These are phyloP conservation scores for Neomorphus geoffroyi DNA, from an alignment of 2,797 vertebrate genomes.

Conservation along the genomic window DNA sequence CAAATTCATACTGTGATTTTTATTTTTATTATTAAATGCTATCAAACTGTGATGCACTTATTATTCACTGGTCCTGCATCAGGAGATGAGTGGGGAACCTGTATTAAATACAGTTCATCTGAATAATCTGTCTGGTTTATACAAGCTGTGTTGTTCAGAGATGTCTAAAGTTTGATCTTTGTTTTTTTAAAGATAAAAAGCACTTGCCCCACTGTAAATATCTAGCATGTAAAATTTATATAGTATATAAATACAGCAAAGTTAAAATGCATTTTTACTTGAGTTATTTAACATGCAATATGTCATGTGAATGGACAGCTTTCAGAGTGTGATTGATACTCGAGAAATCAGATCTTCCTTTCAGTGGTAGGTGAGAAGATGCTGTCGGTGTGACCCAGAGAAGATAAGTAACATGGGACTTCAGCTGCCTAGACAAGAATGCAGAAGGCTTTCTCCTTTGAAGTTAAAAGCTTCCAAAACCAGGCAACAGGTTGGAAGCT, in stretches of 20 bases:
- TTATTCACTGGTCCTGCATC: slow-evolving; percentile 98
- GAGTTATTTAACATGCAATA: slow-evolving; percentile 48
- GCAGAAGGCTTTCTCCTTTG: slow-evolving; percentile 36
- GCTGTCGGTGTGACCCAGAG: neutral
- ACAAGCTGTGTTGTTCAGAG: slow-evolving; percentile 85
- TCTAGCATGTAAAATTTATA: slow-evolving; percentile 97
- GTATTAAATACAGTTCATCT: slow-evolving; percentile 85
- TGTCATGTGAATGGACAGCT: slow-evolving; percentile 5
- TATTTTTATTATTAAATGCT: slow-evolving; percentile 88
- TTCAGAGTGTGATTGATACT: neutral
- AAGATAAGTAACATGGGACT: slow-evolving; percentile 1
- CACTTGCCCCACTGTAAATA: slow-evolving; percentile 88
- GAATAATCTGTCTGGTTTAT: slow-evolving; percentile 85
- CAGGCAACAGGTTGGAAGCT: neutral
- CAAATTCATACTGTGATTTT: slow-evolving; percentile 97
- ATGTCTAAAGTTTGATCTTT: slow-evolving; percentile 84
- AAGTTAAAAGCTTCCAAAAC: neutral
- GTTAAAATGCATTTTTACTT: slow-evolving; percentile 64
- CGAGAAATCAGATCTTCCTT: neutral
- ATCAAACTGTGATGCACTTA: slow-evolving; percentile 93
- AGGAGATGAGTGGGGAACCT: slow-evolving; percentile 89
- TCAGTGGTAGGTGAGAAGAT: slow-evolving; percentile 4
- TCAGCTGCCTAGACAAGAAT: slow-evolving; percentile 21
- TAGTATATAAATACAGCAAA: slow-evolving; percentile 88
- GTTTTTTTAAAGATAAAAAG: slow-evolving; percentile 84